Conservation (phyloP, 2,113 vertebrate genomes). For the Ascaphus truei region DNA sequence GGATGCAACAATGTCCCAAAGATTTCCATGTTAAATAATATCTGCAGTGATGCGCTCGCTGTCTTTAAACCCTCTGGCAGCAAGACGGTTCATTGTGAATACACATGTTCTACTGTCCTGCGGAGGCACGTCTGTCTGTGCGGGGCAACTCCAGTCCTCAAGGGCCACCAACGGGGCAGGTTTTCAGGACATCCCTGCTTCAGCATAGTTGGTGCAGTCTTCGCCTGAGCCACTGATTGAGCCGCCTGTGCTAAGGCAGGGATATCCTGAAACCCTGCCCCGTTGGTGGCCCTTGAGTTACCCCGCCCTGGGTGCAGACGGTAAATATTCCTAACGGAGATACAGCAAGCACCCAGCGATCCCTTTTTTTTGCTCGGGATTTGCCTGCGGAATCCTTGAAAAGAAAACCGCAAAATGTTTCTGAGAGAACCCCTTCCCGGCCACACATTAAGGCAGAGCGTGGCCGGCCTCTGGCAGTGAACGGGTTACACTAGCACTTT, state of each 20-base stretch:
- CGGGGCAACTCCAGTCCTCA: no score
- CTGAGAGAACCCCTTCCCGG: not conserved
- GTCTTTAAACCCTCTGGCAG: slow-evolving; percentile 1
- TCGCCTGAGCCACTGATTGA: slow-evolving; percentile 7
- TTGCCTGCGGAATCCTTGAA: slow-evolving; percentile 14
- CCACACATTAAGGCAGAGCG: not conserved
- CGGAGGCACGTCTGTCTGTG: not conserved
- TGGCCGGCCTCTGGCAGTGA: not conserved
- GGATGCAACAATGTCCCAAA: slow-evolving; percentile 34
- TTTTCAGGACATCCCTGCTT: no score
- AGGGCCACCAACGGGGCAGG: no score
- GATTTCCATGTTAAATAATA: not conserved
- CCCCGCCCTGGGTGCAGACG: slow-evolving; percentile 11
- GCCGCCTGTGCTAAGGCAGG: no score
- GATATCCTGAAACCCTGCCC: no score
- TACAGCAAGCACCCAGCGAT: not conserved
- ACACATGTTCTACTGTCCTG: slow-evolving; percentile 32
- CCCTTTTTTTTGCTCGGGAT: not conserved
- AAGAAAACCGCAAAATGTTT: not conserved
- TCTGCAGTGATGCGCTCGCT: not conserved
- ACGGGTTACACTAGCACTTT: slow-evolving; percentile 12
- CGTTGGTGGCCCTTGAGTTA: no score
- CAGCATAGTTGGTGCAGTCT: no score
- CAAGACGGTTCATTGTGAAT: slow-evolving; percentile 10
- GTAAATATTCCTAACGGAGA: not conserved